Conservation (phyloP, 2,797 vertebrate genomes). For the Acridotheres tristis region DNA sequence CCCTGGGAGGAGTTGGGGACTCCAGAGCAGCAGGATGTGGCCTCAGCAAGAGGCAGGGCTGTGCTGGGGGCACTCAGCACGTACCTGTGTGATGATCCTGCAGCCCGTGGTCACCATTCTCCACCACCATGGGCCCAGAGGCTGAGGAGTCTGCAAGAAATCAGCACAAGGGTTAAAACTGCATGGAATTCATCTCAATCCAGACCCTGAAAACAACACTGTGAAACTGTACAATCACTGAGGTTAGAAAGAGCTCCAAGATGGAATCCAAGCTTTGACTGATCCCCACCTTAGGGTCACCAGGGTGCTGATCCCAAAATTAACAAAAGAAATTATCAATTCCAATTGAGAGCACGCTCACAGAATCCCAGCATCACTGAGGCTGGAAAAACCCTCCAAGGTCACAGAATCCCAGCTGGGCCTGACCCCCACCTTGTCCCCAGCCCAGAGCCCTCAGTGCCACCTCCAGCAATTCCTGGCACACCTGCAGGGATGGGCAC, state of each 20-base stretch:
- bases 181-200: background rate
- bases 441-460: background rate
- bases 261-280: accelerated
- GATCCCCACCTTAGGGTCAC: no score
- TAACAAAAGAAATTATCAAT: accelerated
- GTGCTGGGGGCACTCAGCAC: background rate
- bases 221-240: accelerated
- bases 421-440: accelerated
- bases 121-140: slow-evolving; percentile 68
- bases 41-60: accelerated
- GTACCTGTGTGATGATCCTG: slow-evolving; percentile 83
- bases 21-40: background rate
- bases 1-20: background rate
- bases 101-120: slow-evolving; percentile 86
- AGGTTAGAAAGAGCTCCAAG: background rate
- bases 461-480: accelerated
- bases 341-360: background rate
- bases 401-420: accelerated
- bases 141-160: slow-evolving; percentile 73
- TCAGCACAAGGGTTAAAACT: background rate
- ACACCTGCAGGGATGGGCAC: background rate
- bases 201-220: background rate
- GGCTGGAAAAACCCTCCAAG: background rate
- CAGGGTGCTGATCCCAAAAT: background rate
- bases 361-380: background rate